phyloP scores from a whole-genome alignment of 2,888 invertebrate genomes.

The Meganola albula region DNA sequence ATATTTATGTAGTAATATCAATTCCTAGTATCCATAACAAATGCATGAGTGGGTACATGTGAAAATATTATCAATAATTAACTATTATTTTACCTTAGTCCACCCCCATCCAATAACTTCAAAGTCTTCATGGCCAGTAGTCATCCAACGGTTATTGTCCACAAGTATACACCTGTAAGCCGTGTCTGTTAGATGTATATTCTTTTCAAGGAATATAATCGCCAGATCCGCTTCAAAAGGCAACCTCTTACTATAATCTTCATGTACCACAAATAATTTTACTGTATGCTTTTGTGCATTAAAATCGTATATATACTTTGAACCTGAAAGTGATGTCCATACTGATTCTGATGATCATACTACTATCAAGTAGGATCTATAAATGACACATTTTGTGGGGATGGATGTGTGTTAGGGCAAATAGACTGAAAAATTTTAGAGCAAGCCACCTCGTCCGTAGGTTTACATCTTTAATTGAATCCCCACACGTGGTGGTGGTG shows the following conservation, averaged over 20 bases:
- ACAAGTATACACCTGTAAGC: constrained; percentile 44
- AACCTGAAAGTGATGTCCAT: constrained; percentile 43
- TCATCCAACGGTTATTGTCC: constrained; percentile 43
- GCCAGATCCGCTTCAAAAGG: constrained; percentile 53
- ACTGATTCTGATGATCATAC: no score
- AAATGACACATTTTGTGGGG: no score
- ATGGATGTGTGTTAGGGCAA: no score
- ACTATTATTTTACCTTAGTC: constrained; percentile 45
- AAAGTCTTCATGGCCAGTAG: constrained; percentile 30
- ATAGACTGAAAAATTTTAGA: no score
- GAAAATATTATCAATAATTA: no score
- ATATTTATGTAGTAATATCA: no score
- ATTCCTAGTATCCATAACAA: no score
- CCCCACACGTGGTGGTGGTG: no score
- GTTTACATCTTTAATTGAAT: no score
- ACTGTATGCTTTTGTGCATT: constrained; percentile 33
- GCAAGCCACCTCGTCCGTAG: no score
- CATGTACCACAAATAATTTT: constrained; percentile 33
- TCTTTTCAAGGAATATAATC: constrained; percentile 37
- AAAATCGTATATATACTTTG: constrained; percentile 41
- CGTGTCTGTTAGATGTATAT: constrained; percentile 31
- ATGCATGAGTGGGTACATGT: no score
- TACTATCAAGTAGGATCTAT: no score
- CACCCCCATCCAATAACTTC: constrained; percentile 55
- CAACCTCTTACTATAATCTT: constrained; percentile 39